These are phyloP conservation scores for Hydrochoerus hydrochaeris DNA, from an alignment of 2,113 vertebrate species.

Conservation along the genomic window DNA sequence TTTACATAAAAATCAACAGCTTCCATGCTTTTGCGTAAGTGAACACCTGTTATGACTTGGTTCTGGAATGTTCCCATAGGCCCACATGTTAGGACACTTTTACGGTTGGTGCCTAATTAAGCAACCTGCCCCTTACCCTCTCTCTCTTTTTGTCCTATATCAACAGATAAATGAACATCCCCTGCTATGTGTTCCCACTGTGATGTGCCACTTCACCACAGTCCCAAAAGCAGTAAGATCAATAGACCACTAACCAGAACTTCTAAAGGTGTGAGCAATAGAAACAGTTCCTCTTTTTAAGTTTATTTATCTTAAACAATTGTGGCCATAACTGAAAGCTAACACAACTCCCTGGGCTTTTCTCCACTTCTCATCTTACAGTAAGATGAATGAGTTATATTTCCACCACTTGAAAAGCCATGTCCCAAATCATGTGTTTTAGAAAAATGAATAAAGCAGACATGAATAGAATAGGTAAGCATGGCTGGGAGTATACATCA, in stretches of 20 bases:
- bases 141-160: not conserved
- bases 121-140: accelerated
- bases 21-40: not conserved
- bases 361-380: not conserved
- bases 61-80: not conserved
- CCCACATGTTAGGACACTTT: accelerated
- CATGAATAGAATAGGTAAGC: not conserved
- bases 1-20: not conserved
- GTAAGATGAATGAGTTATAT: not conserved
- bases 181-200: not conserved
- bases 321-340: not conserved
- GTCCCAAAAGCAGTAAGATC: not conserved
- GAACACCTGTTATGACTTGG: not conserved
- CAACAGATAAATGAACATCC: not conserved
- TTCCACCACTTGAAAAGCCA: not conserved
- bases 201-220: too few relatives aligned
- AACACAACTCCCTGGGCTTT: not conserved
- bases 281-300: not conserved
- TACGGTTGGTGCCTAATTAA: not conserved
- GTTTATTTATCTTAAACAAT: not conserved
- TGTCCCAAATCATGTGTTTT: not conserved
- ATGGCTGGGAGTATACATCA: not conserved
- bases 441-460: not conserved
- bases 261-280: not conserved
- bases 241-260: not conserved